Evolutionary conservation across 2,888 invertebrate genomes (phyloP).

Genomic region (Macrosoma leucophasiata): DNA sequence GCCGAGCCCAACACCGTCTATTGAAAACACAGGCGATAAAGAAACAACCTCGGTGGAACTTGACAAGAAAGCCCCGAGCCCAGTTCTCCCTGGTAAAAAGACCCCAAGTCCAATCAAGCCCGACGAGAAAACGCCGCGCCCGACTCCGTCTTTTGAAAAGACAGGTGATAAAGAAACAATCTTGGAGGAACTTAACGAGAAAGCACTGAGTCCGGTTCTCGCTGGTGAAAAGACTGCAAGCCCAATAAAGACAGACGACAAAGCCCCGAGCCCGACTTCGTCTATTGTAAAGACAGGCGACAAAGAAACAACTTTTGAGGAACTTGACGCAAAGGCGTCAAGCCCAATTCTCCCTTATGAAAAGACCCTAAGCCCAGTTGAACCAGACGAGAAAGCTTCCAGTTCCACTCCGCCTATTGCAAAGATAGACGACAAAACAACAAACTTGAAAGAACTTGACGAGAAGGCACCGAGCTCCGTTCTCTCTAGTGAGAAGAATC

Average conservation of each 20-base stretch:
- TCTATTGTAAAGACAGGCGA: too few relatives aligned
- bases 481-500: too few relatives aligned
- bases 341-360: too few relatives aligned
- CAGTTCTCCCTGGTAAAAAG: constrained; percentile 2
- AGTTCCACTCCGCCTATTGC: too few relatives aligned
- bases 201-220: constrained; percentile 2
- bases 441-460: too few relatives aligned
- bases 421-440: too few relatives aligned
- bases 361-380: not conserved
- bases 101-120: not conserved
- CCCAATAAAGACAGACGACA: not conserved
- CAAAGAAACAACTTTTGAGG: too few relatives aligned
- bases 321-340: too few relatives aligned
- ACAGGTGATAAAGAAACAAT: not conserved
- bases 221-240: not conserved
- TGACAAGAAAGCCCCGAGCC: constrained; percentile 9
- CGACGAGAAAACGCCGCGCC: not conserved
- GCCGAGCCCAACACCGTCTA: constrained; percentile 10
- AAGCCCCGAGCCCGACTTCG: constrained; percentile 8
- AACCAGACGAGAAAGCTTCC: constrained; percentile 8
- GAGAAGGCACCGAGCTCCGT: too few relatives aligned
- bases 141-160: not conserved
- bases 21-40: too few relatives aligned
- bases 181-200: too few relatives aligned
- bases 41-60: not conserved